Conservation (phyloP, 2,113 vertebrate species). For the Nothoprocta pentlandii region DNA sequence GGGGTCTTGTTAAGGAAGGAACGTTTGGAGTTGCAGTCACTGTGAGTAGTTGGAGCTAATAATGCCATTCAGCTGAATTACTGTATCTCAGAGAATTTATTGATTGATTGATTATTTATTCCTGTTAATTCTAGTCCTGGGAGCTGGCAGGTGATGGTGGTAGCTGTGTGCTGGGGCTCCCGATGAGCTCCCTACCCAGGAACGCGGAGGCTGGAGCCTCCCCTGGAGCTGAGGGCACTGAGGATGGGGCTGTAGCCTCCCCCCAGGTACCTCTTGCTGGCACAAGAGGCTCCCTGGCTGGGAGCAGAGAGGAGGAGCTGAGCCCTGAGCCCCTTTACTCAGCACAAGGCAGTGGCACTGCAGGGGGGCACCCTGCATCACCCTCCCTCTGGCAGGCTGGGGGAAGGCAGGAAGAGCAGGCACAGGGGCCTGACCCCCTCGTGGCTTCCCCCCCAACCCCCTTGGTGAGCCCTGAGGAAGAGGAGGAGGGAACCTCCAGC, state of each 20-base stretch:
- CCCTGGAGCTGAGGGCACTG: background rate
- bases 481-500: no score
- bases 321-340: no score
- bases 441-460: no score
- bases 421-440: no score
- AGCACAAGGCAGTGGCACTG: conserved; percentile 64
- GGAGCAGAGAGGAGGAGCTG: background rate
- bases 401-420: no score
- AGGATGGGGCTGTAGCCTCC: background rate
- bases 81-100: no score
- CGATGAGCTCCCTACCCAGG: background rate
- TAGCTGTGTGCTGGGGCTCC: background rate
- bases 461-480: no score
- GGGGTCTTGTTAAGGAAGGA: background rate
- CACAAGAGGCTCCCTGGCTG: background rate
- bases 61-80: background rate
- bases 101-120: no score
- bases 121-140: background rate
- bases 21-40: accelerated
- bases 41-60: background rate
- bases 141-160: background rate
- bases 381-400: no score
- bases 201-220: no score
- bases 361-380: conserved; percentile 1
- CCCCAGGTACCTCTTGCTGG: background rate